Evolutionary conservation across 2,888 invertebrate genomes (phyloP).

Genomic region (Cerceris ruficornis): DNA sequence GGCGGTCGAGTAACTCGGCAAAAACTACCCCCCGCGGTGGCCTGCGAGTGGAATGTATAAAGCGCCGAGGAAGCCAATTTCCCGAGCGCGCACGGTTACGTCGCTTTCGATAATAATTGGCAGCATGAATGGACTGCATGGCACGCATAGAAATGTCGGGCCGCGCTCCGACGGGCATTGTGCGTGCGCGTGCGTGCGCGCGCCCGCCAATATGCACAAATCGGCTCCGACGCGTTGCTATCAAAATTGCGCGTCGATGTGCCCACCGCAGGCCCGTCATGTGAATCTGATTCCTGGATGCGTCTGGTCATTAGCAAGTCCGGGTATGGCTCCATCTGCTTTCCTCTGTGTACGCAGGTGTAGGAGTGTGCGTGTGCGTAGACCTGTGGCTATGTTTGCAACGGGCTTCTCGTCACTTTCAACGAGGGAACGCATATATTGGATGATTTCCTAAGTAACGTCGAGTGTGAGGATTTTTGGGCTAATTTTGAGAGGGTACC

Average conservation of each 20-base stretch:
- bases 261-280: slow-evolving; percentile 52
- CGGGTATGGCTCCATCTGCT: slow-evolving; percentile 60
- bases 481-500: too few species aligned
- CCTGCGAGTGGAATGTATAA: slow-evolving; percentile 53
- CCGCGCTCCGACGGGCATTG: slow-evolving; percentile 9
- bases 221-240: slow-evolving; percentile 36
- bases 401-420: too few species aligned
- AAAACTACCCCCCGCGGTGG: slow-evolving; percentile 53
- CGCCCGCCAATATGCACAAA: not conserved
- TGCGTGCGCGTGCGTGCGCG: not conserved
- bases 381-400: too few species aligned
- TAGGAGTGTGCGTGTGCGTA: not conserved
- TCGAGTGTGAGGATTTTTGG: too few species aligned
- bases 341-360: not conserved
- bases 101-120: slow-evolving; percentile 74
- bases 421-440: too few species aligned
- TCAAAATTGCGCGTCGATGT: slow-evolving; percentile 52
- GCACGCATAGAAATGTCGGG: slow-evolving; percentile 62
- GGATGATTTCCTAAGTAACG: too few species aligned
- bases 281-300: slow-evolving; percentile 74
- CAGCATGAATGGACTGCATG: slow-evolving; percentile 71
- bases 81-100: slow-evolving; percentile 62
- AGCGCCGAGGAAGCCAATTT: slow-evolving; percentile 70
- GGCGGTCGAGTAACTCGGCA: slow-evolving; percentile 22
- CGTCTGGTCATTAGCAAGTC: slow-evolving; percentile 74